Percentiles rank a stretch among this genome's conserved stretches.
These are phyloP conservation scores for Stomatorhinus ivindoensis DNA, from an alignment of 2,113 vertebrate species.

Conservation along the genomic window DNA sequence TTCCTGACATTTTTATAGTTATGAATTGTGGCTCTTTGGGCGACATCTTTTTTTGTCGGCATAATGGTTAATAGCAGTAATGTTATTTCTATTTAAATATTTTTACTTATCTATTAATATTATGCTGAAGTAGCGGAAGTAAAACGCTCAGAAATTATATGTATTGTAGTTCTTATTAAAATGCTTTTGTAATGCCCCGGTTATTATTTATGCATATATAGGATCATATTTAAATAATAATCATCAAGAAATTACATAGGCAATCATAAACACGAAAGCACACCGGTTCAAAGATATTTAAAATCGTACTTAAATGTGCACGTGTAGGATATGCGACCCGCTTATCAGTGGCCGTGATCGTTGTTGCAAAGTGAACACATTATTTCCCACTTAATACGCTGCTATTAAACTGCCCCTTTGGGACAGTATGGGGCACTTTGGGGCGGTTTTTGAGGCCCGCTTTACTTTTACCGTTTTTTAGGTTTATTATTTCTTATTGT, in stretches of 20 bases:
- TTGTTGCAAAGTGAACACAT: constrained; percentile 49
- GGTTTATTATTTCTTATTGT: constrained; percentile 33
- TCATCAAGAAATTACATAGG: background rate
- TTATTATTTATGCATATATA: background rate
- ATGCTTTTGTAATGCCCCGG: background rate
- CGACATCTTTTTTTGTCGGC: background rate
- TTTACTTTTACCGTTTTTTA: background rate
- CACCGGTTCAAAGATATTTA: background rate
- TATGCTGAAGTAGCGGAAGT: background rate
- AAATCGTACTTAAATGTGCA: background rate
- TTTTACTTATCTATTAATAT: background rate
- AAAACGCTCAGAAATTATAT: background rate
- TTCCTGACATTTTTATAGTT: background rate
- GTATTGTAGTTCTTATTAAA: background rate
- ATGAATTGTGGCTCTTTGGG: background rate
- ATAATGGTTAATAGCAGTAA: background rate
- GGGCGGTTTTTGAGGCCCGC: constrained; percentile 42
- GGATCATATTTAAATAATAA: background rate
- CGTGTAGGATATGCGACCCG: constrained; percentile 42
- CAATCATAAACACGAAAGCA: background rate
- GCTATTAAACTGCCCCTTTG: constrained; percentile 44
- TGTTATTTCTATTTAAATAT: background rate
- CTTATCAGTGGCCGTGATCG: constrained; percentile 37
- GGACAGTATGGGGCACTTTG: constrained; percentile 42
- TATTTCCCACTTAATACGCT: constrained; percentile 47